Evolutionary conservation across 2,113 vertebrate species (phyloP), one percentile per base, ranked within the genome.

Genomic region (Uria aalge): DNA sequence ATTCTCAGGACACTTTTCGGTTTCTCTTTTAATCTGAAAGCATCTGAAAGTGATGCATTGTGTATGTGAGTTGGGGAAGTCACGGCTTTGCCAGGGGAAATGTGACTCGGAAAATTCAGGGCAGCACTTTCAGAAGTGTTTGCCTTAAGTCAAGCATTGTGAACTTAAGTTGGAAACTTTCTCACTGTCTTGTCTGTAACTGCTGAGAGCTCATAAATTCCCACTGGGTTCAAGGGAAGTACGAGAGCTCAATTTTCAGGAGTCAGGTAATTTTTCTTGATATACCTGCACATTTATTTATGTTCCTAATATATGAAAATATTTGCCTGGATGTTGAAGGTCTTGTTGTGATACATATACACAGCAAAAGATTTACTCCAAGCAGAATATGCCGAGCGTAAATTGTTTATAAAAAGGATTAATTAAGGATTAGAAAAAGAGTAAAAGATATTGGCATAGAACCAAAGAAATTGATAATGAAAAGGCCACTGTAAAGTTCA

Each of bases 321-420:
- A 60, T 79, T 84, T 90, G 30, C 16, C 30, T 92, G 22, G 30
- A 56, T 95, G 29, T 85, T 45, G 69, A 85, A 69, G 41, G 45
- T 87, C 66, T 92, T 43, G 43, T 88, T 86, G 40, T 1, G 6
- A 53, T 85, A 50, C 34, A 45, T 34, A 50, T 8, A 40, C 17
- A 19, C 18, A 66, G 69, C 29, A 62, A 60, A 89, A 59, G 21
- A 53, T 36, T 77, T 52, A 57, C 66, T 53, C 41, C 53, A 29
- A 87, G 48, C 57, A 62, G 53, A 89, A 79, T 40, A 66, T 79
- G 40, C 52, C 0, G 2, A 78, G 48, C 3, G 2, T 45, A 75
- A 40, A 76, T 82, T 92, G 50, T 92, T 94, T 91, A 87, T 63
- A 26, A 63, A 97, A 95, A 71, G 36, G 73, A 94, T 94, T 88